phyloP scores from a whole-genome alignment of 2,888 invertebrate genomes.

The Drosophila mettleri region DNA sequence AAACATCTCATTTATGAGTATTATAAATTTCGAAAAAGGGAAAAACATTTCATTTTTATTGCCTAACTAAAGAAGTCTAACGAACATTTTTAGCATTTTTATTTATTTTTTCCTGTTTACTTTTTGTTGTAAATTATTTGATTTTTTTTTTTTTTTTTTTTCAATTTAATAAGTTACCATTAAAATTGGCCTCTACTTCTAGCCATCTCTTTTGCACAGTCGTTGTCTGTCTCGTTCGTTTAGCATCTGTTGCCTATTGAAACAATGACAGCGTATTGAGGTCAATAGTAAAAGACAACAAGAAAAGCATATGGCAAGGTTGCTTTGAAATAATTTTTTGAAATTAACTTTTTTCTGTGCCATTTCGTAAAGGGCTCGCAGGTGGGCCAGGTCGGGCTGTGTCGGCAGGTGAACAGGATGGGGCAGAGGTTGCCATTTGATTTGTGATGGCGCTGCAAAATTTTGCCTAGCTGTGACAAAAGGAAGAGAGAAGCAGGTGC shows the following conservation, averaged over 20 bases:
- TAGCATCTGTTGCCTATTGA: slow-evolving; percentile 59
- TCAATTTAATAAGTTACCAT: slow-evolving; percentile 68
- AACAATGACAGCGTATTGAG: slow-evolving; percentile 73
- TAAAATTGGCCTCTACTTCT: slow-evolving; percentile 43
- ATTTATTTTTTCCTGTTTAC: slow-evolving; percentile 20
- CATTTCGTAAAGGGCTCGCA: slow-evolving; percentile 27
- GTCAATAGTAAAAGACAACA: slow-evolving; percentile 79
- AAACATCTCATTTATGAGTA: slow-evolving; percentile 18
- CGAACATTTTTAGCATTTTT: slow-evolving; percentile 10
- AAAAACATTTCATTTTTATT: slow-evolving; percentile 24
- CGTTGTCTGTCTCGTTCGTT: neutral
- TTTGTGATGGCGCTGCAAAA: slow-evolving; percentile 62
- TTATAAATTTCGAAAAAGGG: neutral
- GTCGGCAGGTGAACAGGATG: neutral
- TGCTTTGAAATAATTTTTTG: slow-evolving; percentile 76
- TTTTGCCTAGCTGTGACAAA: slow-evolving; percentile 48
- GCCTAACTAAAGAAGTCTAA: slow-evolving; percentile 1
- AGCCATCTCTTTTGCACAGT: neutral
- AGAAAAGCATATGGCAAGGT: slow-evolving; percentile 76
- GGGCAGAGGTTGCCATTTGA: slow-evolving; percentile 47
- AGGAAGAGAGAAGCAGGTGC: slow-evolving; percentile 13
- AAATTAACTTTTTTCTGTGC: slow-evolving; percentile 69
- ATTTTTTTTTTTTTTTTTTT: slow-evolving; percentile 49
- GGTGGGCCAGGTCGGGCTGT: neutral
- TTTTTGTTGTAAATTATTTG: slow-evolving; percentile 36